Evolutionary conservation across 2,113 vertebrate genomes (phyloP).

Genomic region (Trogon melanurus): DNA sequence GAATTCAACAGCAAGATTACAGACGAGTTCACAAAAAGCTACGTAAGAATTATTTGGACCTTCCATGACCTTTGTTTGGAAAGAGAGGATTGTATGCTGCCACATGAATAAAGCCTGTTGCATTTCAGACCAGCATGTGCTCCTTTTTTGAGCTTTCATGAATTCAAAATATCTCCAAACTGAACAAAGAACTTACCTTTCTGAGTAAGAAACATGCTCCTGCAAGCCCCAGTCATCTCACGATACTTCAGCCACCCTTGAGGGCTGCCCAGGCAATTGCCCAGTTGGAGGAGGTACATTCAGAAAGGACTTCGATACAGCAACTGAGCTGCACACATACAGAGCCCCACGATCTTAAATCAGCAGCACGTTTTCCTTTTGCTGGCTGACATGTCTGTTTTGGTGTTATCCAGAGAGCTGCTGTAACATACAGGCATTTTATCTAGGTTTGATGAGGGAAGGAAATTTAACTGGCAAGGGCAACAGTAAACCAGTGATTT

Average conservation of each 20-base stretch:
- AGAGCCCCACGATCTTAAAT: not conserved
- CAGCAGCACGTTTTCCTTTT: not conserved
- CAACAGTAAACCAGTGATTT: not conserved
- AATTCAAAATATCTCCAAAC: not conserved
- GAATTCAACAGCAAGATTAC: not conserved
- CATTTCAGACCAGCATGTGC: not conserved
- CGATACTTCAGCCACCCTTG: fast-evolving
- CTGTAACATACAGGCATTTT: not conserved
- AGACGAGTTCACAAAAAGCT: not conserved
- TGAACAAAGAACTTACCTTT: not conserved
- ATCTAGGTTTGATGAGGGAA: not conserved
- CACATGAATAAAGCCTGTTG: not conserved
- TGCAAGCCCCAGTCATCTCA: not conserved
- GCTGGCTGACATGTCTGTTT: not conserved
- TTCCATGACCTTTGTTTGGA: not conserved
- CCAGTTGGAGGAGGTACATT: not conserved
- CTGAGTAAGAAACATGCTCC: fast-evolving
- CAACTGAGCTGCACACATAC: fast-evolving
- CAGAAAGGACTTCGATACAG: not conserved
- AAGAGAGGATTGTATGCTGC: not conserved
- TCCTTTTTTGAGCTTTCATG: not conserved
- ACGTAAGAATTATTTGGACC: not conserved
- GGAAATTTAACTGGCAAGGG: conserved; percentile 11
- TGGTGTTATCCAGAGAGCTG: not conserved
- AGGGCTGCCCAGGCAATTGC: not conserved